Conservation (phyloP, 2,888 invertebrate species). For the Junonia oenone region DNA sequence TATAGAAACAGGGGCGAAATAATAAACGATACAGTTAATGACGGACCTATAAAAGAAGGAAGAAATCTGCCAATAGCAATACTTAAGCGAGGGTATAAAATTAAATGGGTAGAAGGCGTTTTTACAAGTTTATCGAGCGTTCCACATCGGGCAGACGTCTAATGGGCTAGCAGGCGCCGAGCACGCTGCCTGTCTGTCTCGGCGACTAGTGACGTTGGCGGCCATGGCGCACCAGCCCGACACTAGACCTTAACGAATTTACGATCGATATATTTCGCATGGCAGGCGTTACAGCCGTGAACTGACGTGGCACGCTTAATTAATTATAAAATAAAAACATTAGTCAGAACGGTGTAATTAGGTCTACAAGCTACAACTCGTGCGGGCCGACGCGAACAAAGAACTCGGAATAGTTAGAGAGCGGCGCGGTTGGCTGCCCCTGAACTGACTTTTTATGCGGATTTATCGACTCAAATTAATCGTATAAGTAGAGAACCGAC, state of each 20-base stretch:
- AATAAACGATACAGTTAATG: constrained; percentile 69
- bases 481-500: constrained; percentile 70
- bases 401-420: constrained; percentile 63
- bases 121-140: constrained; percentile 80
- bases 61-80: constrained; percentile 76
- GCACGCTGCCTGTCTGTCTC: constrained; percentile 72
- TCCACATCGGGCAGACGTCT: constrained; percentile 72
- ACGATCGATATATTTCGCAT: constrained; percentile 44
- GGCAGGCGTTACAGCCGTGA: constrained; percentile 16
- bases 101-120: constrained; percentile 77
- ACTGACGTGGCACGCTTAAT: constrained; percentile 26
- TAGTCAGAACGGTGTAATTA: constrained; percentile 39
- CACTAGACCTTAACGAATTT: constrained; percentile 47
- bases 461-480: constrained; percentile 79
- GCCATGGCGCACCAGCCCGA: constrained; percentile 38
- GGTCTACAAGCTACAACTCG: constrained; percentile 30
- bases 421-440: constrained; percentile 65
- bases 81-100: constrained; percentile 75
- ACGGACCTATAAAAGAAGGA: constrained; percentile 59
- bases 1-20: constrained; percentile 52
- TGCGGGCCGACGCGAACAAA: constrained; percentile 56
- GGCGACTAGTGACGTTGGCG: constrained; percentile 51
- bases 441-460: constrained; percentile 72
- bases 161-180: constrained; percentile 74
- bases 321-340: constrained; percentile 51